Percentiles rank a stretch among this genome's conserved stretches.
phyloP scores from a whole-genome alignment of 2,113 vertebrate genomes.

The Sebastes fasciatus region DNA sequence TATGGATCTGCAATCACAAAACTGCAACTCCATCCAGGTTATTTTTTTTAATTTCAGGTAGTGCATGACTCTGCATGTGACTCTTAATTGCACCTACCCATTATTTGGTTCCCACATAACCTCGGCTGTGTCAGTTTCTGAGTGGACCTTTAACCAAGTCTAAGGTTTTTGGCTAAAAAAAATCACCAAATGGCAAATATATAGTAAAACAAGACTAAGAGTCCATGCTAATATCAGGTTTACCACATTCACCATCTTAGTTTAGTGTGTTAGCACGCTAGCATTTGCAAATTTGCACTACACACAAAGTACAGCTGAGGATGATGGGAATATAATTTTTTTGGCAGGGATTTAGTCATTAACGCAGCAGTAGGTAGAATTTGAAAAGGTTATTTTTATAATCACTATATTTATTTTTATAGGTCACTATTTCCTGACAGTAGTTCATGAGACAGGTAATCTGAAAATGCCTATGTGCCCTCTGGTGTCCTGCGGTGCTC shows the following conservation, averaged over 20 bases:
- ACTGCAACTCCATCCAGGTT: conserved; percentile 27
- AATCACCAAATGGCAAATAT: not conserved
- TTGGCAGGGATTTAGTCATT: not conserved
- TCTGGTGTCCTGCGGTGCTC: too few relatives aligned
- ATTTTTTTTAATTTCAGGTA: conserved; percentile 39
- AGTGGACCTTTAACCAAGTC: not conserved
- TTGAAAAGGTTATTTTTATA: too few relatives aligned
- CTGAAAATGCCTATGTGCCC: too few relatives aligned
- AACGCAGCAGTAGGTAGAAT: too few relatives aligned
- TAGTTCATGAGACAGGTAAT: too few relatives aligned
- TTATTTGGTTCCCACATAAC: conserved; percentile 1
- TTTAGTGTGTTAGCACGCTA: not conserved
- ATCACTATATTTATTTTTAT: too few relatives aligned
- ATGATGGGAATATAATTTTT: not conserved
- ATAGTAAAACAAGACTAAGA: not conserved
- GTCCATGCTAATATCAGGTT: not conserved
- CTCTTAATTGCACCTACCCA: not conserved
- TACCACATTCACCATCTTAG: not conserved
- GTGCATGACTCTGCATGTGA: conserved; percentile 6
- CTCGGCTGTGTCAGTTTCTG: not conserved
- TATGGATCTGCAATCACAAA: conserved; percentile 35
- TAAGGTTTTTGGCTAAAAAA: not conserved
- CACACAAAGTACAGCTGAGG: not conserved
- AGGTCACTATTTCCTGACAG: too few relatives aligned
- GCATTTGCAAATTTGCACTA: not conserved